Evolutionary conservation across 2,797 vertebrate genomes (phyloP).

Genomic region (Meriones psammophilus): DNA sequence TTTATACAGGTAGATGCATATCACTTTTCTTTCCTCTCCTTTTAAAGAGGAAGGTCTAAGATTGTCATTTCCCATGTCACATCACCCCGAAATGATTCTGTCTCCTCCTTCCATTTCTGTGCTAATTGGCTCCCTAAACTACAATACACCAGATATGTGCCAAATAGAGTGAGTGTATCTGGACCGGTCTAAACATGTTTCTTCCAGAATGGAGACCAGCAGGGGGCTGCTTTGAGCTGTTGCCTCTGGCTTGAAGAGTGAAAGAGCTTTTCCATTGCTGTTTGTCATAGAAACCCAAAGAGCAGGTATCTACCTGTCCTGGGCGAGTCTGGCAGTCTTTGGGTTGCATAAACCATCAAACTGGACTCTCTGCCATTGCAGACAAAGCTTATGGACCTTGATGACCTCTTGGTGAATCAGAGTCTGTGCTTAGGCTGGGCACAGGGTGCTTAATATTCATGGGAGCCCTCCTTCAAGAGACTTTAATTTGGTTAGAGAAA

Average conservation of each 20-base stretch:
- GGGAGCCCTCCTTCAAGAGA: not conserved
- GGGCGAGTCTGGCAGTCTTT: not conserved
- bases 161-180: not conserved
- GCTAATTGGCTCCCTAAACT: not conserved
- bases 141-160: not conserved
- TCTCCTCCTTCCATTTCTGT: slow-evolving; percentile 10
- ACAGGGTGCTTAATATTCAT: not conserved
- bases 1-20: slow-evolving; percentile 50
- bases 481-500: slow-evolving; percentile 52
- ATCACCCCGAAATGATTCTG: not conserved
- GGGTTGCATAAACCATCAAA: not conserved
- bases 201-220: not conserved
- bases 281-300: not conserved
- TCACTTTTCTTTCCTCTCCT: slow-evolving; percentile 22
- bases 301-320: not conserved
- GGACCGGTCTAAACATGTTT: not conserved
- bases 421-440: not conserved
- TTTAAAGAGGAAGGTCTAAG: slow-evolving; percentile 37
- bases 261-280: not conserved
- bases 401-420: not conserved
- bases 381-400: not conserved
- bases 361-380: not conserved
- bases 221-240: not conserved
- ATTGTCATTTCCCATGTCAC: slow-evolving; percentile 9
- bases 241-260: slow-evolving; percentile 36